phyloP scores from a whole-genome alignment of 2,888 invertebrate genomes.

The Cryptophagus acutangulus region DNA sequence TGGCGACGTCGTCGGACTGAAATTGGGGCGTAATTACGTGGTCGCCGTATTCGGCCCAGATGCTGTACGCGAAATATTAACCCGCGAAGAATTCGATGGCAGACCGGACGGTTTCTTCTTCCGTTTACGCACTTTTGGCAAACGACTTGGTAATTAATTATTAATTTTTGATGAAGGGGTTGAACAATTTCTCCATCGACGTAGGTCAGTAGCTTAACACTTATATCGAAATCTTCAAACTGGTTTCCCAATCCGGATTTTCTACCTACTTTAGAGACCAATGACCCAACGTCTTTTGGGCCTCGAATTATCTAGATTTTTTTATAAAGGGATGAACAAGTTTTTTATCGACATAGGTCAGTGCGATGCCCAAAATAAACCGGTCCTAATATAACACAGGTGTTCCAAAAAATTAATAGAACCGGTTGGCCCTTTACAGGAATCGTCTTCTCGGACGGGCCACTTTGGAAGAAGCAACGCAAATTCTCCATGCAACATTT shows the following conservation, averaged over 20 bases:
- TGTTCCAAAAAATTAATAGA: too few species aligned
- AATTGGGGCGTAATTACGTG: constrained; percentile 57
- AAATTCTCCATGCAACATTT: constrained; percentile 63
- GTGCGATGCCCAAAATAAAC: too few species aligned
- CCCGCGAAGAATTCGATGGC: constrained; percentile 62
- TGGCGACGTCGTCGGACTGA: constrained; percentile 63
- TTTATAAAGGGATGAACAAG: too few species aligned
- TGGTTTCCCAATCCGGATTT: too few species aligned
- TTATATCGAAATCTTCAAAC: too few species aligned
- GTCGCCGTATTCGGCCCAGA: constrained; percentile 60
- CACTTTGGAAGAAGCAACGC: constrained; percentile 61
- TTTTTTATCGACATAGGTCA: too few species aligned
- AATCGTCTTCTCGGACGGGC: constrained; percentile 65
- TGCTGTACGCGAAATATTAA: constrained; percentile 58
- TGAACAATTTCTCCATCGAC: constrained; percentile 23
- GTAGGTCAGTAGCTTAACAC: constrained; percentile 31
- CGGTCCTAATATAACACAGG: too few species aligned
- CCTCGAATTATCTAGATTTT: too few species aligned
- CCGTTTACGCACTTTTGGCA: constrained; percentile 61
- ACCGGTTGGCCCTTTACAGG: too few species aligned
- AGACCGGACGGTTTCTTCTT: constrained; percentile 69
- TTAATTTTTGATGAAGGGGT: too few species aligned
- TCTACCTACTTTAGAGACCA: too few species aligned
- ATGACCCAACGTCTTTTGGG: too few species aligned
- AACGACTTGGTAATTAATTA: constrained; percentile 57